These are phyloP conservation scores for Epinephelus malabaricus DNA, from an alignment of 2,797 vertebrate genomes.

Conservation along the genomic window DNA sequence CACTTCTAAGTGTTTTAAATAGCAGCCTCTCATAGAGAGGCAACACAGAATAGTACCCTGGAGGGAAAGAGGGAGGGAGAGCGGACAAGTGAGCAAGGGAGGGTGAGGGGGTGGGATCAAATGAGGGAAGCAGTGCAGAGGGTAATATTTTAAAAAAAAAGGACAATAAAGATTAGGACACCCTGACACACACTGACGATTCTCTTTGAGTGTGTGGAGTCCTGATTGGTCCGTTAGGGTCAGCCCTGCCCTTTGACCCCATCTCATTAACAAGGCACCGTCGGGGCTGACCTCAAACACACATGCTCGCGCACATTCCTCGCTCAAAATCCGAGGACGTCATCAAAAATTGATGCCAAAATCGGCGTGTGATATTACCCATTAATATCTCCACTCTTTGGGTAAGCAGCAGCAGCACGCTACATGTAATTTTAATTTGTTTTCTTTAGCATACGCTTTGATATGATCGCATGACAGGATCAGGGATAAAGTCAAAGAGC, in stretches of 20 bases:
- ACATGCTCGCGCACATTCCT: neutral
- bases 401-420: conserved; percentile 27
- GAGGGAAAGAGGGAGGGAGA: conserved; percentile 41
- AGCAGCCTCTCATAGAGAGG: conserved; percentile 73
- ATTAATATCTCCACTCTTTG: conserved; percentile 41
- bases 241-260: conserved; percentile 72
- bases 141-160: conserved; percentile 19
- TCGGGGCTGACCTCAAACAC: conserved; percentile 54
- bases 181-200: conserved; percentile 52
- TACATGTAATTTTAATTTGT: conserved; percentile 74
- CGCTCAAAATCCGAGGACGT: conserved; percentile 12
- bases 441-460: conserved; percentile 56
- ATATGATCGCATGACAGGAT: conserved; percentile 58
- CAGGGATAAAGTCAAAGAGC: conserved; percentile 37
- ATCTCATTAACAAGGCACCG: conserved; percentile 73
- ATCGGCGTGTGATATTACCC: conserved; percentile 44
- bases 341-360: conserved; percentile 53
- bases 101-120: conserved; percentile 12
- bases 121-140: conserved; percentile 36
- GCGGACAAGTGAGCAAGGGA: neutral
- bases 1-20: conserved; percentile 85
- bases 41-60: conserved; percentile 63
- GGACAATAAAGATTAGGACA: conserved; percentile 47
- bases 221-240: conserved; percentile 59
- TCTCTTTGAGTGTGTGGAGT: conserved; percentile 38